These are phyloP conservation scores for Poecilia latipinna DNA, from an alignment of 2,113 vertebrate genomes.

Conservation along the genomic window DNA sequence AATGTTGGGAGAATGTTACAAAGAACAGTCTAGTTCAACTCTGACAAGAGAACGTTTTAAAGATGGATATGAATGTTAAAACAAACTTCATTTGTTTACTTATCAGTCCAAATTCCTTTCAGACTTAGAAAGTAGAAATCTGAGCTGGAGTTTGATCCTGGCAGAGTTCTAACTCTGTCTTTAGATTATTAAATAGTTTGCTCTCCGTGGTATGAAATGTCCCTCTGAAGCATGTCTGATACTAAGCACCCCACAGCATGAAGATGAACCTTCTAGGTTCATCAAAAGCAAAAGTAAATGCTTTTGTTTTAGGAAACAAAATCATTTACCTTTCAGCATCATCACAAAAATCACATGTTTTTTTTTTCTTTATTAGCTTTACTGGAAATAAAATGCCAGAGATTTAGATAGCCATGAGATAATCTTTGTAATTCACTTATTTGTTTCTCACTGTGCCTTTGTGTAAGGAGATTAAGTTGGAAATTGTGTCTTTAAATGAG, in stretches of 20 bases:
- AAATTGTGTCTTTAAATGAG: constrained; percentile 40
- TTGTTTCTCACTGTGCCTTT: constrained; percentile 28
- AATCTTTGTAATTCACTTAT: constrained; percentile 20
- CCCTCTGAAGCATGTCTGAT: too few relatives aligned
- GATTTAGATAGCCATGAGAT: constrained; percentile 26
- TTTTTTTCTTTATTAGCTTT: constrained; percentile 24
- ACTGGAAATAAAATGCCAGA: constrained; percentile 29
- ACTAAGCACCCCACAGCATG: too few relatives aligned
- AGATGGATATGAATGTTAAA: not conserved
- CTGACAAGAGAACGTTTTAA: not conserved
- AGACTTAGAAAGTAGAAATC: not conserved
- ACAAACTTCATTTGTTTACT: not conserved
- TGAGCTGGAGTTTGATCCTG: not conserved
- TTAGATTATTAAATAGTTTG: not conserved
- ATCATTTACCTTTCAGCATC: too few relatives aligned
- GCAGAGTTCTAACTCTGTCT: not conserved
- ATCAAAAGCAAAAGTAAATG: too few relatives aligned
- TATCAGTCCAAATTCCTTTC: not conserved
- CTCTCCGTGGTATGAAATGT: too few relatives aligned
- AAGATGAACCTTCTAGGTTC: too few relatives aligned
- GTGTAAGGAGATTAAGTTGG: constrained; percentile 34
- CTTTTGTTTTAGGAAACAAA: too few relatives aligned
- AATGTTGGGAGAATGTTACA: not conserved
- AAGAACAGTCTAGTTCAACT: not conserved
- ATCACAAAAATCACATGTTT: too few relatives aligned